Conservation (phyloP, 2,888 invertebrate species). For the Acronicta aceris region DNA sequence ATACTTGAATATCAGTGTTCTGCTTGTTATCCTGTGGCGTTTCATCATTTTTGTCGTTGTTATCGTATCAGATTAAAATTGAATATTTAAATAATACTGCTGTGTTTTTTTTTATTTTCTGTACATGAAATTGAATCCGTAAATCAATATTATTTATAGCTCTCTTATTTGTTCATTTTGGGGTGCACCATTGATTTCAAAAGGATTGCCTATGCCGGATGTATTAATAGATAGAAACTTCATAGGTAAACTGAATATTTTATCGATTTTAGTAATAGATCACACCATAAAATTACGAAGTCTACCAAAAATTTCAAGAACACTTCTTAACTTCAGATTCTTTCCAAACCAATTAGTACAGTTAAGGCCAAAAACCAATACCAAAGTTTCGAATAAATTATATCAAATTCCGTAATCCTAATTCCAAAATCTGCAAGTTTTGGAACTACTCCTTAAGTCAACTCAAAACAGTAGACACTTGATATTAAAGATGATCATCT, state of each 20-base stretch:
- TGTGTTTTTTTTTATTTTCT: not conserved
- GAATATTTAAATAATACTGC: not conserved
- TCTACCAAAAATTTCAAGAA: too few relatives aligned
- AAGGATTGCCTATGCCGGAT: too few relatives aligned
- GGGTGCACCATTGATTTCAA: too few relatives aligned
- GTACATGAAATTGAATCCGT: too few relatives aligned
- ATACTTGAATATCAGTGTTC: slow-evolving; percentile 63
- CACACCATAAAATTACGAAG: too few relatives aligned
- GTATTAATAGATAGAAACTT: too few relatives aligned
- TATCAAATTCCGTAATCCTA: slow-evolving; percentile 14
- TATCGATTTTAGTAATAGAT: too few relatives aligned
- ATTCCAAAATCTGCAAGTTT: slow-evolving; percentile 22
- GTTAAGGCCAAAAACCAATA: not conserved
- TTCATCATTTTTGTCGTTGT: slow-evolving; percentile 53
- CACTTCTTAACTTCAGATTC: too few relatives aligned
- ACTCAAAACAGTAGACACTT: slow-evolving; percentile 42
- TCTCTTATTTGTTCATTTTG: too few relatives aligned
- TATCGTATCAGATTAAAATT: slow-evolving; percentile 20
- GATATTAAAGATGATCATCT: slow-evolving; percentile 48
- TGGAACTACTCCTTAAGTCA: slow-evolving; percentile 38
- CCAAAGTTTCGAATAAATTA: slow-evolving; percentile 7
- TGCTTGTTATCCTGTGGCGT: slow-evolving; percentile 65
- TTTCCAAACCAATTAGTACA: too few relatives aligned
- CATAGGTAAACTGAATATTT: too few relatives aligned
- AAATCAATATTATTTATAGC: too few relatives aligned